Percentiles rank a stretch among this genome's conserved stretches.
These are phyloP conservation scores for Venustoraphidia nigricollis DNA, from an alignment of 2,888 invertebrate genomes.

Conservation along the genomic window DNA sequence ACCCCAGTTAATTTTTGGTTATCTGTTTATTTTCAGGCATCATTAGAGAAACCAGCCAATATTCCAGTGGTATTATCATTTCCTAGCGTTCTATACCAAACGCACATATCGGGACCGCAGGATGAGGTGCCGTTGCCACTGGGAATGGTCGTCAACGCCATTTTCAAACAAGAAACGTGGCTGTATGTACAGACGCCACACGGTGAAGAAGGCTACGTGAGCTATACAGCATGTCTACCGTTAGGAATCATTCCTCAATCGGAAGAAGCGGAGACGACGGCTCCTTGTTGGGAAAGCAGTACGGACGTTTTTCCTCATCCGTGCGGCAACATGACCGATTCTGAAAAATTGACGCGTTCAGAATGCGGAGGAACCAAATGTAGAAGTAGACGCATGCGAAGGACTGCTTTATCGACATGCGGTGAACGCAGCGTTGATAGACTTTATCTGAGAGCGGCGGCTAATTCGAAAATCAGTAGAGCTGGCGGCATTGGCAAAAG, in stretches of 20 bases:
- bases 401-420: conserved; percentile 27
- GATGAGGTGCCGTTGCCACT: conserved; percentile 54
- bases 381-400: conserved; percentile 20
- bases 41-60: conserved; percentile 66
- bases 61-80: conserved; percentile 71
- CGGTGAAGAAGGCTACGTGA: conserved; percentile 68
- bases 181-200: conserved; percentile 75
- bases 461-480: conserved; percentile 28
- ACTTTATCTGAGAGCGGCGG: conserved; percentile 46
- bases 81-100: conserved; percentile 58
- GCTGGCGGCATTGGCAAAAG: conserved; percentile 27
- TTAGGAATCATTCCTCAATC: conserved; percentile 41
- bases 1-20: neutral
- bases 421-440: conserved; percentile 60
- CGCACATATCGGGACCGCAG: conserved; percentile 50
- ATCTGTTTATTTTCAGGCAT: conserved; percentile 37
- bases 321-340: conserved; percentile 67
- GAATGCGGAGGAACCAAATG: conserved; percentile 46
- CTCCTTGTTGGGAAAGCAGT: conserved; percentile 68
- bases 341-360: conserved; percentile 53
- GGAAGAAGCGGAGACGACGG: conserved; percentile 36
- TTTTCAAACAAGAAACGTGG: conserved; percentile 75
- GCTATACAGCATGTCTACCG: conserved; percentile 61
- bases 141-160: conserved; percentile 75
- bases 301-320: conserved; percentile 69